These are phyloP conservation scores for Drosophila bipectinata DNA, from an alignment of 1,140 invertebrate genomes.

Conservation along the genomic window DNA sequence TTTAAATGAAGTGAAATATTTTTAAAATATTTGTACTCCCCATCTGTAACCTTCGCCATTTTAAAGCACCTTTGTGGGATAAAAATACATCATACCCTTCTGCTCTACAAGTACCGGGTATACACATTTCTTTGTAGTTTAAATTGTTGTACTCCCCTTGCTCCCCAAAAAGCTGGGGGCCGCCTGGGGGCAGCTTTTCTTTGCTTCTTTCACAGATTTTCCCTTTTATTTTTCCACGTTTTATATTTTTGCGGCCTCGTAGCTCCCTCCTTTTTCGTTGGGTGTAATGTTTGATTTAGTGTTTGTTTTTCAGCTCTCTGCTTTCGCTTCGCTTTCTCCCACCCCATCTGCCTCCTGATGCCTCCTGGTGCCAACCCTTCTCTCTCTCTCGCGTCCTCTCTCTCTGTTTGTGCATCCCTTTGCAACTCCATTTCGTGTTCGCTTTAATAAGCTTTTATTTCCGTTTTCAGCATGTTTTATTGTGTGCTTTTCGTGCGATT, in stretches of 20 bases:
- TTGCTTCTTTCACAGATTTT: conserved; percentile 24
- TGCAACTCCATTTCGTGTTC: conserved; percentile 50
- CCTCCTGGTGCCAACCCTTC: neutral
- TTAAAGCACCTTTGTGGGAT: too few relatives aligned
- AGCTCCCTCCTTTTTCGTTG: conserved; percentile 22
- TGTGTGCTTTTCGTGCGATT: conserved; percentile 49
- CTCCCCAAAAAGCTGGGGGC: neutral
- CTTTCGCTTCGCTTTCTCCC: conserved; percentile 48
- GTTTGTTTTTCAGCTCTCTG: conserved; percentile 75
- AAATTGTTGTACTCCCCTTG: neutral
- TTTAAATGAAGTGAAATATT: too few relatives aligned
- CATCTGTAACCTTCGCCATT: too few relatives aligned
- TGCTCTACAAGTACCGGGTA: neutral
- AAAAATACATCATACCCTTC: neutral
- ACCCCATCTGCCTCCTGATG: neutral
- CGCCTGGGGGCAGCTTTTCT: conserved; percentile 15
- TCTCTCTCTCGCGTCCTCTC: neutral
- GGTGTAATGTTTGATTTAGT: conserved; percentile 82
- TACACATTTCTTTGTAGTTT: neutral
- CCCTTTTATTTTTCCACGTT: conserved; percentile 43
- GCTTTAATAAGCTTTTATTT: conserved; percentile 82
- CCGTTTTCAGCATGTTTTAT: conserved; percentile 76
- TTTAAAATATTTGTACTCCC: too few relatives aligned
- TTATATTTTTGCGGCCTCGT: conserved; percentile 52
- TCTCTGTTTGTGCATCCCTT: conserved; percentile 20